Conservation (phyloP, 64 coral and sea anemone genomes). For the Stylophora pistillata region DNA sequence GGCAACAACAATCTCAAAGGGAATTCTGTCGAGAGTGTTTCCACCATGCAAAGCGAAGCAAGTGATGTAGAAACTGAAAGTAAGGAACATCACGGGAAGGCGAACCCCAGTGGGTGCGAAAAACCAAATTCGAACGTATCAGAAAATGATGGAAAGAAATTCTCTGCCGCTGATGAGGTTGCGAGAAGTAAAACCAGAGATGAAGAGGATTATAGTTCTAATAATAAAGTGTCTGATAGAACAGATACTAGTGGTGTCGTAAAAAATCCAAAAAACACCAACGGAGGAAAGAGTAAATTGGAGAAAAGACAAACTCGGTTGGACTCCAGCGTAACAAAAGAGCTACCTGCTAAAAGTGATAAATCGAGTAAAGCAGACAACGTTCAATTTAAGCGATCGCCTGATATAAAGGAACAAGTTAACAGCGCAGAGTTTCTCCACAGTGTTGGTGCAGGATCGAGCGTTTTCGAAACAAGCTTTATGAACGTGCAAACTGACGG, state of each 20-base stretch:
- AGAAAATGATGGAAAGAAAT: background rate
- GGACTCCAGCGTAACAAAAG: background rate
- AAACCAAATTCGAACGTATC: background rate
- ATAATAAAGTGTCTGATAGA: background rate
- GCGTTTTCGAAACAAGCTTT: conserved; percentile 36
- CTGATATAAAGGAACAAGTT: conserved; percentile 6
- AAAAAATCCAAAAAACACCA: background rate
- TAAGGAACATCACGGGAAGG: background rate
- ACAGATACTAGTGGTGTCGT: background rate
- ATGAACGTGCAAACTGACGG: conserved; percentile 13
- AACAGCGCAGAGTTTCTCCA: background rate
- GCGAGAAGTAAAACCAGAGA: background rate
- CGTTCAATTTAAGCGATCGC: background rate
- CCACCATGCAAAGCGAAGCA: background rate
- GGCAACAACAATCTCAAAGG: background rate
- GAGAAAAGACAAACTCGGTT: no score
- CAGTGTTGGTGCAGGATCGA: conserved; percentile 19
- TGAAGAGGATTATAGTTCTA: background rate
- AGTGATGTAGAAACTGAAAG: background rate
- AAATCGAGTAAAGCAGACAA: background rate
- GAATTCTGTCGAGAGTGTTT: background rate
- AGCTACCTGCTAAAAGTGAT: background rate
- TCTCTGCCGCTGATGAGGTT: no score
- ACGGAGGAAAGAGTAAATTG: background rate
- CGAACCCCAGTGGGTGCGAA: background rate